Evolutionary conservation across 2,113 vertebrate species (phyloP).

Genomic region (Synchiropus splendidus): DNA sequence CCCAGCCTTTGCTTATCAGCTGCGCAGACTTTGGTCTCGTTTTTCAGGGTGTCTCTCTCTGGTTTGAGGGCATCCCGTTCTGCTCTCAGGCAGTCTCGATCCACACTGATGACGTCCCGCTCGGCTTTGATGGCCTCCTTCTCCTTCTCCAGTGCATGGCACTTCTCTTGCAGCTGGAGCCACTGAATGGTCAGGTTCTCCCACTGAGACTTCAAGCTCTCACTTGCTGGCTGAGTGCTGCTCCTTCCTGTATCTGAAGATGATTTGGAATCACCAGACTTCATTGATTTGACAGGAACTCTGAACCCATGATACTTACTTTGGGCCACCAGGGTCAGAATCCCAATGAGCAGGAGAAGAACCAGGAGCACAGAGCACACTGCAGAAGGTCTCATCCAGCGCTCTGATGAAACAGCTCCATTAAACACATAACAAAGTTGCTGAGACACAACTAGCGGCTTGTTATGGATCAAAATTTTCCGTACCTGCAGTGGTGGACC

Average conservation of each 20-base stretch:
- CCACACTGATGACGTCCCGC: too few relatives aligned
- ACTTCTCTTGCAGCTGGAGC: not conserved
- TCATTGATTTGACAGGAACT: too few relatives aligned
- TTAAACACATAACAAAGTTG: not conserved
- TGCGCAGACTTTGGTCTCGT: too few relatives aligned
- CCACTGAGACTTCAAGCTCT: too few relatives aligned
- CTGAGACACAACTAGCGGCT: too few relatives aligned
- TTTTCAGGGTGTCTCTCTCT: not conserved
- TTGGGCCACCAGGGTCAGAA: constrained; percentile 12
- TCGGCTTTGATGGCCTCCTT: not conserved
- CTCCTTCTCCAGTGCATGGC: constrained; percentile 5
- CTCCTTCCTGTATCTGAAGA: constrained; percentile 6
- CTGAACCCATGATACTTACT: constrained; percentile 24
- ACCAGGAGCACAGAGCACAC: constrained; percentile 14
- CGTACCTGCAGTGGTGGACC: not conserved
- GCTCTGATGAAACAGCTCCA: constrained; percentile 4
- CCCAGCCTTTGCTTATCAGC: not conserved
- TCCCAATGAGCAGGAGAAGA: constrained; percentile 22
- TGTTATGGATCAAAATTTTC: not conserved
- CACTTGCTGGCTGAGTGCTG: not conserved
- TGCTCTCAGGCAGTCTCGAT: too few relatives aligned
- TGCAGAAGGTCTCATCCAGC: constrained; percentile 14
- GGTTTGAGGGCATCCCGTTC: too few relatives aligned
- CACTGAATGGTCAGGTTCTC: not conserved
- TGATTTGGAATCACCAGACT: too few relatives aligned